Evolutionary conservation across 2,797 vertebrate genomes (phyloP).

Genomic region (Gorsachius magnificus): DNA sequence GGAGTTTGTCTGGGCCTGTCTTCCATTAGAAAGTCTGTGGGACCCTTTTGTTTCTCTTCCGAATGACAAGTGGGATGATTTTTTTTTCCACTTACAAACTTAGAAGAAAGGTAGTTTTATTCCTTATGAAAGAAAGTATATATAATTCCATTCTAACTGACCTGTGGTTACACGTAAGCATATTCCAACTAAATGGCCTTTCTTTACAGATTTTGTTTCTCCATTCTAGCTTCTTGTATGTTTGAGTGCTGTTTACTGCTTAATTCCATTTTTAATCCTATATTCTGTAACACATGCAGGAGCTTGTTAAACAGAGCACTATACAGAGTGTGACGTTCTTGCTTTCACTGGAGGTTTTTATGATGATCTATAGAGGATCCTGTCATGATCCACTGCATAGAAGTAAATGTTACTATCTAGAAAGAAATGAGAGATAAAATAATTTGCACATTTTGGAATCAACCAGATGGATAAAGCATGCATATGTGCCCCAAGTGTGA

Average conservation of each 20-base stretch:
- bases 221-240: neutral
- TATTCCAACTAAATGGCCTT: neutral
- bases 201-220: neutral
- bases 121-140: neutral
- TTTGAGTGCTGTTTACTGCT: neutral
- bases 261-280: neutral
- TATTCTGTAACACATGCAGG: neutral
- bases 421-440: neutral
- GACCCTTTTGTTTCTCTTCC: neutral
- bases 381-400: too few relatives aligned
- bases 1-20: neutral
- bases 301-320: neutral
- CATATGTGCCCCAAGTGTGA: neutral
- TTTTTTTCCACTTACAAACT: neutral
- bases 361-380: neutral
- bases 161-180: neutral
- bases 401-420: neutral
- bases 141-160: neutral
- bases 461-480: neutral
- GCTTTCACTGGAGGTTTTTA: neutral
- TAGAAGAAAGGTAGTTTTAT: neutral
- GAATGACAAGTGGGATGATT: neutral
- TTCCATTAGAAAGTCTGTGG: neutral
- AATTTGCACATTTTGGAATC: neutral
- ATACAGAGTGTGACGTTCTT: neutral